Evolutionary conservation across 2,888 invertebrate species (phyloP), one percentile per base, ranked within the genome.

Genomic region (Adineta ricciae): DNA sequence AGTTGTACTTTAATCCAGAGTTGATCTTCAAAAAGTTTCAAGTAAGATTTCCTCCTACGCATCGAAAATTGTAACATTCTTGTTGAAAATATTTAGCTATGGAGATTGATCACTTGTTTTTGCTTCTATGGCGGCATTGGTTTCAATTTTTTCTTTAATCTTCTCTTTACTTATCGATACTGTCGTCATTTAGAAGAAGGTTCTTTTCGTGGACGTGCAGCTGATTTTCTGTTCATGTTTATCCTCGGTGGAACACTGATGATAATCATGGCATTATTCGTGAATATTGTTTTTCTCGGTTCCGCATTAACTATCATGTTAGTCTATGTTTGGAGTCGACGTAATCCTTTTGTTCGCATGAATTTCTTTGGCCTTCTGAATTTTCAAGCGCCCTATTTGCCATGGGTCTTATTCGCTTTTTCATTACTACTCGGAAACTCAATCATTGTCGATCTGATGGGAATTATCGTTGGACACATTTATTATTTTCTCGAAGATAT

Each of bases 241-340:
- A 91, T 98, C 84, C 97, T 98, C 92, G 98, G 92, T 84, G 92
- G 91, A 38, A 87, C 89, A 24, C 88, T 92, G 27, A 97, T 97
- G 96, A 94, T 94, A 27, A 64, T 95, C 86, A 94, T 95, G 92
- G 97, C 96, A 87, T 94, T 97, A 90, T 97, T 98, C 92, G 96
- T 97, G 86, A 97, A 98, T 92, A 92, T 99, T 89, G 92, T 98
- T 88, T 99, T 99, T 92, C 92, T 99, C 90, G 98, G 99, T 21
- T 99, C 98, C 92, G 98, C 99, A 36, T 97, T 99, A 91, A 99
- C 98, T 19, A 95, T 98, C 87, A 99, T 99, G 99, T 92, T 99
- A 89, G 99, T 99, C 0, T 99, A 99, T 91, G 94, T 99, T 54
- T 99, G 99, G 99, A 96, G 97, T 84, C 93, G 99, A 88, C 92